These are phyloP conservation scores for Astreopora myriophthalma DNA, from an alignment of 64 coral and sea anemone species.

Conservation along the genomic window DNA sequence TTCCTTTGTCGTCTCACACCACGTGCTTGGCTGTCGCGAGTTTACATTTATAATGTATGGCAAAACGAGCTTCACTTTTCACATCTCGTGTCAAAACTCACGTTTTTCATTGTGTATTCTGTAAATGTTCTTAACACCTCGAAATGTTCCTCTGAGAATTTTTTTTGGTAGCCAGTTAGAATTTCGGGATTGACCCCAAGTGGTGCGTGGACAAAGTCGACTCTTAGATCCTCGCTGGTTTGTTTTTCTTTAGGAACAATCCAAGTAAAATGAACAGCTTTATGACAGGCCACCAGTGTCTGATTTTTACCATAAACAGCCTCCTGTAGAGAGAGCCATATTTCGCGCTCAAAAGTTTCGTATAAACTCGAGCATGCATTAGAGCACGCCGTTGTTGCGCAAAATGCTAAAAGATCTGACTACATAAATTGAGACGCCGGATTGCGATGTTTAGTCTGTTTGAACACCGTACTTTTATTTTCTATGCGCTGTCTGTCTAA, in stretches of 20 bases:
- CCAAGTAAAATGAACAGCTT: constrained; percentile 27
- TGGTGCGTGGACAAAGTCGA: not conserved
- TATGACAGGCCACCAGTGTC: constrained; percentile 22
- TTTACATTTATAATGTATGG: constrained; percentile 91
- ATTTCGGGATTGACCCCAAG: not conserved
- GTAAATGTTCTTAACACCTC: constrained; percentile 24
- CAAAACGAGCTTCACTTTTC: constrained; percentile 20
- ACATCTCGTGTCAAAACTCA: constrained; percentile 43
- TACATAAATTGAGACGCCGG: not conserved
- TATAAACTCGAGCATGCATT: not conserved
- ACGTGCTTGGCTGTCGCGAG: constrained; percentile 75
- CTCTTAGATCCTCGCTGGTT: constrained; percentile 6
- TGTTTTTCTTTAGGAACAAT: constrained; percentile 5
- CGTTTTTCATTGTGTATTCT: constrained; percentile 5
- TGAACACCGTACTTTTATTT: constrained; percentile 15
- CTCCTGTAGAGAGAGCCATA: constrained; percentile 14
- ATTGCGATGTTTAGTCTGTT: constrained; percentile 15
- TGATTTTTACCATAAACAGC: constrained; percentile 23
- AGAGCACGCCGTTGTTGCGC: not conserved
- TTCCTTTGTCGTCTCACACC: constrained; percentile 65
- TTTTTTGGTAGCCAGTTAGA: not conserved
- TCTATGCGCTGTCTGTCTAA: not conserved
- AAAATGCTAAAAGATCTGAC: not conserved
- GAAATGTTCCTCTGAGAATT: not conserved
- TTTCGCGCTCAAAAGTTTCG: constrained; percentile 11